Evolutionary conservation across 2,797 vertebrate species (phyloP), one percentile per base, ranked within the genome.

Genomic region (Tenualosa ilisha): DNA sequence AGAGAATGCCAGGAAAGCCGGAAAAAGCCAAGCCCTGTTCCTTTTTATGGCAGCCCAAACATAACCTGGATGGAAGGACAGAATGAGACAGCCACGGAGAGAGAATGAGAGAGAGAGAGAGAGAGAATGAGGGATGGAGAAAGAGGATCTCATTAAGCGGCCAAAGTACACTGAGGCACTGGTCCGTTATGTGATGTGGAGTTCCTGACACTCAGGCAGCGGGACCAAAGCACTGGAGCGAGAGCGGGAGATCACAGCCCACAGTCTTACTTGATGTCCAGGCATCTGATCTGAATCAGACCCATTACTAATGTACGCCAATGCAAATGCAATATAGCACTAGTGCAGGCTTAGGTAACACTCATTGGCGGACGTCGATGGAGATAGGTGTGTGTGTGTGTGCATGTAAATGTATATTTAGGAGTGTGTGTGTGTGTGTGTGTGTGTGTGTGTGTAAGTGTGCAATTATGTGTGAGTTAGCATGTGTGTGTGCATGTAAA

Each of bases 281-380:
- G 37, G 26, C 79, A 86, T 84, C 84, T 85, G 88, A 86, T 83
- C 72, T 82, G 53, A 83, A 56, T 49, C 81, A 85, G 84, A 50
- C 65, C 50, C 68, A 85, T 88, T 75, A 86, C 83, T 46, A 53
- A 81, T 68, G 51, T 81, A 83, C 65, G 83, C 65, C 83, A 83
- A 22, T 15, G 46, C 15, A 53, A 13, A 22, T 81, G 82, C 65
- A 82, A 49, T 50, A 84, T 88, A 90, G 24, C 24, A 65, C 11
- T n/a, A 61, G 75, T 88, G 90, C 92, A 91, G 91, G 91, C 89
- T 92, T 91, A 91, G 93, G 92, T 92, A 91, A 92, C 91, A 92
- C 91, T 92, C 90, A 91, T 92, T 89, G 84, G 84, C 88, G 90
- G 91, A 86, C 86, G 81, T 87, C 65, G 31, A 72, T 24, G 13